These are phyloP conservation scores for Scaptomyza cyrtandrae DNA, from an alignment of 2,888 invertebrate species.

Conservation along the genomic window DNA sequence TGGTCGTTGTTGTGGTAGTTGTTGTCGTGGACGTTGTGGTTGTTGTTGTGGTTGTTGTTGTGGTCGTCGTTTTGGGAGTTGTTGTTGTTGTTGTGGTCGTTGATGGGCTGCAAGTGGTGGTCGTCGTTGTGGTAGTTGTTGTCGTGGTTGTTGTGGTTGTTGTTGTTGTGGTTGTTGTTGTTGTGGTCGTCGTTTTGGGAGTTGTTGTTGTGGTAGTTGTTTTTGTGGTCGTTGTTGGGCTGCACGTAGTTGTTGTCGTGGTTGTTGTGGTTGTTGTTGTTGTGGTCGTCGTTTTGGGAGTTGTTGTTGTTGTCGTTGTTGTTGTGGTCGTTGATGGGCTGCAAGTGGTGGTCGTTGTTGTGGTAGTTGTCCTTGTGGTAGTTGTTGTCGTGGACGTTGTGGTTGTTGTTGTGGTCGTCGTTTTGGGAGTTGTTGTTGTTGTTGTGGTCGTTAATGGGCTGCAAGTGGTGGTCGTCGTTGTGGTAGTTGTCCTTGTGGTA, in stretches of 20 bases:
- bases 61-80: slow-evolving; percentile 7
- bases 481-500: slow-evolving; percentile 7
- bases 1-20: slow-evolving; percentile 15
- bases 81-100: slow-evolving; percentile 13
- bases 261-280: slow-evolving; percentile 7
- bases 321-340: slow-evolving; percentile 4
- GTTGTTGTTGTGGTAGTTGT: slow-evolving; percentile 15
- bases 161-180: slow-evolving; percentile 14
- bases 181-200: slow-evolving; percentile 16
- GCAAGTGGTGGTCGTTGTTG: slow-evolving; percentile 15
- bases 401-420: slow-evolving; percentile 16
- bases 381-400: neutral
- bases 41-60: slow-evolving; percentile 9
- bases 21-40: slow-evolving; percentile 26
- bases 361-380: slow-evolving; percentile 6
- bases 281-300: slow-evolving; percentile 13
- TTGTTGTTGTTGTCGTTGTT: slow-evolving; percentile 13
- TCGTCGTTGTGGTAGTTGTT: neutral
- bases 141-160: slow-evolving; percentile 7
- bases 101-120: slow-evolving; percentile 2
- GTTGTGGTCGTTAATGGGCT: slow-evolving; percentile 11
- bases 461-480: slow-evolving; percentile 10
- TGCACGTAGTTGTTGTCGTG: slow-evolving; percentile 6
- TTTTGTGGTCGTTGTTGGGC: slow-evolving; percentile 13
- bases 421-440: slow-evolving; percentile 2